phyloP scores from a whole-genome alignment of 1,140 invertebrate genomes.

The Heliconius nattereri region DNA sequence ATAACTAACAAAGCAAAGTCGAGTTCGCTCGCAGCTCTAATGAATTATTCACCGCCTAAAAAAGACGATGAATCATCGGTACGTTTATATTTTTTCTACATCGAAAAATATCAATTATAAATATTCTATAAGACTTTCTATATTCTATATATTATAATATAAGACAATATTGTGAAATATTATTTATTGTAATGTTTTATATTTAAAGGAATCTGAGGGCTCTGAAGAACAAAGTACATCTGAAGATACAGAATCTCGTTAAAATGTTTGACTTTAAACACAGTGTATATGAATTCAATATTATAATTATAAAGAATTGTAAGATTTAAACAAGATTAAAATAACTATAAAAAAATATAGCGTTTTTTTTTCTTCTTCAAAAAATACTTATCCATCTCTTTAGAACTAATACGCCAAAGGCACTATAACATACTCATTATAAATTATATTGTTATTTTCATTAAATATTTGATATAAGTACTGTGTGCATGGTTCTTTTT shows the following conservation, averaged over 20 bases:
- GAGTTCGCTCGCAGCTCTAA: conserved; percentile 62
- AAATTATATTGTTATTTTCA: too few species aligned
- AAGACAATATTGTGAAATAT: too few species aligned
- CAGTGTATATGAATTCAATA: background rate
- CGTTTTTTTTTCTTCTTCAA: background rate
- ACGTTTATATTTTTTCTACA: conserved; percentile 14
- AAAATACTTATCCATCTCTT: background rate
- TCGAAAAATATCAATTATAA: too few species aligned
- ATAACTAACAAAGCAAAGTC: conserved; percentile 49
- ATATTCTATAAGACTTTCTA: too few species aligned
- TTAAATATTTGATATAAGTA: too few species aligned
- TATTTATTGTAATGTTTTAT: conserved; percentile 15
- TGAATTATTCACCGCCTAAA: conserved; percentile 63
- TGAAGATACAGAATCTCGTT: conserved; percentile 66
- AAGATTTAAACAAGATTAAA: background rate
- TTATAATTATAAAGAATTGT: background rate
- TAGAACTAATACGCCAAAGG: background rate
- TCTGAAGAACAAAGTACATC: conserved; percentile 59
- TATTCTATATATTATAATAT: too few species aligned
- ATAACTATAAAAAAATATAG: background rate
- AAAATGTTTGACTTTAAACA: background rate
- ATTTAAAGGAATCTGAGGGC: conserved; percentile 58
- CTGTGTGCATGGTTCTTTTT: too few species aligned
- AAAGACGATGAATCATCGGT: conserved; percentile 67
- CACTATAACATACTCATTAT: background rate